Evolutionary conservation across 2,113 vertebrate species (phyloP), one percentile per base, ranked within the genome.

Genomic region (Stomatorhinus ivindoensis): DNA sequence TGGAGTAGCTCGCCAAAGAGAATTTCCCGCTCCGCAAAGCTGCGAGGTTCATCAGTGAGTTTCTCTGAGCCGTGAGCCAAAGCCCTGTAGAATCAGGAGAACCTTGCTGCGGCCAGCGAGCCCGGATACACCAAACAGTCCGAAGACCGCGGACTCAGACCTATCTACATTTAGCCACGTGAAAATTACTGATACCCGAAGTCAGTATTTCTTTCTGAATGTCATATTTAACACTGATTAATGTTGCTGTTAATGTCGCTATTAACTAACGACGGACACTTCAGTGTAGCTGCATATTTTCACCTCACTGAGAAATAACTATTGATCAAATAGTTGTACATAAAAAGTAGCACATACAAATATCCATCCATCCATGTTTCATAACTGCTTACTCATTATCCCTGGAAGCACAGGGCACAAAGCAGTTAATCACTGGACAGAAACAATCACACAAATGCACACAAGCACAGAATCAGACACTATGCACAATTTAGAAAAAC

Each of bases 1-100:
- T 95, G 96, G 97, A 97, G 95, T 94, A 92, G 92, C 90, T 95
- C 94, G 95, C 95, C 95, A 94, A 88, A 95, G 95, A 95, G 90
- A 95, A 94, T 95, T 89, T 82, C 88, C 88, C 35, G 35, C 69
- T 89, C 24, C 2, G 35, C 73, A 19, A 42, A 42, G 9, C 73
- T 5, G 13, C 2, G 15, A 80, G 73, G 35, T 80, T 80, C 73
- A 80, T 80, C 73, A 19, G 35, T 4, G 69, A 76, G 35, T 76
- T 19, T 39, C 69, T 39, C 69, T 27, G n/a, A 65, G 61, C n/a
- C 2, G 61, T 1, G 61, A 69, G 61, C n/a, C 10, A 27, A 69
- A 69, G n/a, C 61, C 27, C 61, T 13, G n/a, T 31, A 27, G n/a
- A 13, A 11, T n/a, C 61, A 69, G 61, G 10, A 27, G 27, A 11